phyloP scores from a whole-genome alignment of 30 jellyfish, hydroid and myxozoan genomes.

The Aurelia aurita region DNA sequence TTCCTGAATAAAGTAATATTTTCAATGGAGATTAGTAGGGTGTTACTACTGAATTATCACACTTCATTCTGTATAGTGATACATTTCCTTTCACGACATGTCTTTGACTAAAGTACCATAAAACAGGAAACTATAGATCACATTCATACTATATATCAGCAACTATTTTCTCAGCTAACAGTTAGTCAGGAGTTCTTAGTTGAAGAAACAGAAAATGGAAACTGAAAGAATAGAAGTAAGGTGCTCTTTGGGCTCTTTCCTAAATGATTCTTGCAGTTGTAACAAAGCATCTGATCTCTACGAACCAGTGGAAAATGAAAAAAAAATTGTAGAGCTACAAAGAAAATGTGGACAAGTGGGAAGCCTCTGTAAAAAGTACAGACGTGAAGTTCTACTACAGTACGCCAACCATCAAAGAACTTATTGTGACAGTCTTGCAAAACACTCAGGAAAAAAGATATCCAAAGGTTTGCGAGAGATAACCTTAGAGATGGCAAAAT shows the following conservation, averaged over 20 bases:
- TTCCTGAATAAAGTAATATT: too few relatives aligned
- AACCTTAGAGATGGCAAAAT: not conserved
- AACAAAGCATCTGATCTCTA: not conserved
- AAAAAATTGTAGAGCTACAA: not conserved
- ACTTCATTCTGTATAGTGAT: too few relatives aligned
- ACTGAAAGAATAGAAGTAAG: not conserved
- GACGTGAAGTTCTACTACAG: not conserved
- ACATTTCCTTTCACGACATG: too few relatives aligned
- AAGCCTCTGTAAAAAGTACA: not conserved
- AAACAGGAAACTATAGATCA: too few relatives aligned
- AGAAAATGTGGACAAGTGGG: not conserved
- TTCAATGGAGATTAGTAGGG: too few relatives aligned
- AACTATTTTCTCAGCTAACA: too few relatives aligned
- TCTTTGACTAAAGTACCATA: too few relatives aligned
- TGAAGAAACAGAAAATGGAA: too few relatives aligned
- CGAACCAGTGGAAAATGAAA: not conserved
- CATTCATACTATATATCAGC: too few relatives aligned
- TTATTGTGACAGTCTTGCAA: not conserved
- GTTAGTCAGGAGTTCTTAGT: too few relatives aligned
- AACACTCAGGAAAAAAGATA: not conserved
- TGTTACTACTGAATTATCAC: too few relatives aligned
- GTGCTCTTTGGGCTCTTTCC: not conserved
- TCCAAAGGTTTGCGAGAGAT: not conserved
- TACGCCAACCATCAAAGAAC: not conserved
- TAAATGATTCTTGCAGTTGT: slow-evolving; percentile 3